Percentiles rank a stretch among this genome's conserved stretches.
phyloP scores from a whole-genome alignment of 1,140 invertebrate genomes.

The Zaprionus tsacasi region DNA sequence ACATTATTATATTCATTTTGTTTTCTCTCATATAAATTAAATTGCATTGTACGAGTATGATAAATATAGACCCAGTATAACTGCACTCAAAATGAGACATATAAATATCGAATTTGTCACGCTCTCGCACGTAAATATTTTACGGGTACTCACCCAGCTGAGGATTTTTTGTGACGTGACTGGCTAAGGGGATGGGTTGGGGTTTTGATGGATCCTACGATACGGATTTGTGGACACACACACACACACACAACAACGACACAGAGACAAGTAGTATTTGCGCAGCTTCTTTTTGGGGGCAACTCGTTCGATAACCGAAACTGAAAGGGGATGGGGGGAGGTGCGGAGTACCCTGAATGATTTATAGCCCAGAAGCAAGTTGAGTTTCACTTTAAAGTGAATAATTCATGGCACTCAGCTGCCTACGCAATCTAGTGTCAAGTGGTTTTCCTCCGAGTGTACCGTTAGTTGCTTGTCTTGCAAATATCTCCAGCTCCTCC shows the following conservation, averaged over 20 bases:
- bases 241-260: not conserved
- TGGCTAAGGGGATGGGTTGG: not conserved
- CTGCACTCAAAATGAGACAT: not conserved
- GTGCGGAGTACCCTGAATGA: constrained; percentile 22
- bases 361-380: constrained; percentile 27
- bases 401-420: constrained; percentile 43
- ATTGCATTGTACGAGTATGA: not conserved
- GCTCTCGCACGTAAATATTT: constrained; percentile 15
- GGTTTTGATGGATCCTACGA: constrained; percentile 13
- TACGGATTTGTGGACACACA: constrained; percentile 14
- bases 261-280: constrained; percentile 8
- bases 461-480: not conserved
- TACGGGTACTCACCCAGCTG: constrained; percentile 13
- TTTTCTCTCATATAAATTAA: constrained; percentile 6
- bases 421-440: constrained; percentile 5
- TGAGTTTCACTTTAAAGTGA: constrained; percentile 25
- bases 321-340: not conserved
- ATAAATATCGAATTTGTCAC: not conserved
- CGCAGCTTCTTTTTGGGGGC: not conserved
- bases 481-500: not conserved
- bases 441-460: not conserved
- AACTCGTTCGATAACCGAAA: constrained; percentile 10
- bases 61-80: not conserved
- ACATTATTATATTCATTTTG: constrained; percentile 2
- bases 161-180: not conserved